Percentiles rank a stretch among this genome's conserved stretches.
Conservation (phyloP, 53 echinoderm and acorn worm genomes). For the Temnopleurus reevesii region DNA sequence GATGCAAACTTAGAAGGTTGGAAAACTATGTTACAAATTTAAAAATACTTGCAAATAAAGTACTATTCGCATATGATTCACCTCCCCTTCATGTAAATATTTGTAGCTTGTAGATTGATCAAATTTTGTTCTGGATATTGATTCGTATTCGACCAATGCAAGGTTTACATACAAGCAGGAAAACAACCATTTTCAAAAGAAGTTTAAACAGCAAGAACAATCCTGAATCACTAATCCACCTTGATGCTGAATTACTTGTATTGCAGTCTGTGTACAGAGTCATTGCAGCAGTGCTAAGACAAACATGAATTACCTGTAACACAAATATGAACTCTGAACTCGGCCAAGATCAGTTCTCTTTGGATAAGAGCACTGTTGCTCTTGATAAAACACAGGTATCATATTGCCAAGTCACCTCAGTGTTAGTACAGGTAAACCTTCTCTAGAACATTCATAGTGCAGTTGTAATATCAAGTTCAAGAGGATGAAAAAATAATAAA, state of each 20-base stretch:
- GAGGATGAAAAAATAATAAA: too few species aligned
- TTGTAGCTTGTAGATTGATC: neutral
- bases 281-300: slow-evolving; percentile 10
- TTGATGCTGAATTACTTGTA: neutral
- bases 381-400: slow-evolving; percentile 31
- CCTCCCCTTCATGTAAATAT: neutral
- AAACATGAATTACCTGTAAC: slow-evolving; percentile 51
- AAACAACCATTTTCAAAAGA: neutral
- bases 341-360: slow-evolving; percentile 28
- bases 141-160: neutral
- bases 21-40: too few species aligned
- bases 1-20: too few species aligned
- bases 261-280: slow-evolving; percentile 25
- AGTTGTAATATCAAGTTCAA: too few species aligned
- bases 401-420: slow-evolving; percentile 55
- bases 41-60: too few species aligned
- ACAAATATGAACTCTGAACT: slow-evolving; percentile 56
- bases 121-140: neutral
- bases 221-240: neutral
- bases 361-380: slow-evolving; percentile 11
- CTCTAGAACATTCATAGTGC: too few species aligned
- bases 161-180: neutral
- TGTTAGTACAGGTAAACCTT: neutral
- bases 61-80: too few species aligned
- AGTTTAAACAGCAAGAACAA: neutral